These are phyloP conservation scores for Pteromalus puparum DNA, from an alignment of 1,140 invertebrate species.

Conservation along the genomic window DNA sequence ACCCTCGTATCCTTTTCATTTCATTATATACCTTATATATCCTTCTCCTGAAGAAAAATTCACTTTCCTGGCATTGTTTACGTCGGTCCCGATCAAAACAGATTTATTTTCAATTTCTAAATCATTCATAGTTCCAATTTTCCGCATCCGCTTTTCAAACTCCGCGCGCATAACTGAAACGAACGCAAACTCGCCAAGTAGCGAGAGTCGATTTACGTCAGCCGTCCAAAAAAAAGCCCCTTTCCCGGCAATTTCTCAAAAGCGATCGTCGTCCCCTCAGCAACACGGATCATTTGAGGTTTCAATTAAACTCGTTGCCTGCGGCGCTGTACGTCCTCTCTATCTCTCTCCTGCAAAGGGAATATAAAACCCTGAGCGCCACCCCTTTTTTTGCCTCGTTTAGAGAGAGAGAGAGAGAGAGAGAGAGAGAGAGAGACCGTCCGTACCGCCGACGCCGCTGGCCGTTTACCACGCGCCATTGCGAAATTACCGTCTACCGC, in stretches of 20 bases:
- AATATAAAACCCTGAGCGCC: conserved; percentile 57
- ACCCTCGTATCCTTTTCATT: neutral
- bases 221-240: neutral
- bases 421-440: conserved; percentile 5
- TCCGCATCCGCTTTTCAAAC: neutral
- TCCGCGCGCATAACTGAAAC: too few species aligned
- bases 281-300: conserved; percentile 24
- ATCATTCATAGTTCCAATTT: neutral
- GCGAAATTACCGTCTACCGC: conserved; percentile 63
- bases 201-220: neutral
- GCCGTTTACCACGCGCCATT: conserved; percentile 53
- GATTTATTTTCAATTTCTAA: neutral
- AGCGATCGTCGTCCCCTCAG: neutral
- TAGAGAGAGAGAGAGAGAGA: neutral
- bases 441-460: conserved; percentile 54
- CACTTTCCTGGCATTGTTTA: too few species aligned
- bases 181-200: neutral
- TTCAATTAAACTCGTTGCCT: conserved; percentile 34
- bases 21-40: neutral
- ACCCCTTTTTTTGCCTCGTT: conserved; percentile 45
- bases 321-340: conserved; percentile 46
- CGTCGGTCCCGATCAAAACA: neutral
- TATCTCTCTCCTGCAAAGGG: conserved; percentile 22
- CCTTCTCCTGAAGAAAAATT: too few species aligned
- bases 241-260: neutral